Base-by-base conservation (phyloP, 2,113 vertebrate species). In the Baryphthengus martii region DNA sequence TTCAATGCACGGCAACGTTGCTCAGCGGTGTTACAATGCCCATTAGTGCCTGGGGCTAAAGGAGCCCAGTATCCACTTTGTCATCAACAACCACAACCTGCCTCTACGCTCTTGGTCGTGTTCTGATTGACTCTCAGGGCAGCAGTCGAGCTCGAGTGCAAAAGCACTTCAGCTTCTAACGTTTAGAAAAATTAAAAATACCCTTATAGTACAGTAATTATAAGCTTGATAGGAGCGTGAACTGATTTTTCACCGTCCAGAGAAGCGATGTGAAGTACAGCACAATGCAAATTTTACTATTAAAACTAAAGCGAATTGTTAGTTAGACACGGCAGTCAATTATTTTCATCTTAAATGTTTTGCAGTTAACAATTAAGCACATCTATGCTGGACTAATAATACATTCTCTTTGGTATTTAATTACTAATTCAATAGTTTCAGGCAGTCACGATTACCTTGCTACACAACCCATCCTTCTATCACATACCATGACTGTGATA, bases 101-200 rank as follows among this genome's bases (percentile, higher is more conserved):
- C 61, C 68, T 75, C 83, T 55, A 11, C 26, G 33, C 50, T 23
- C 87, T 58, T 23, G 47, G 35, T 56, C 15, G 0, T 16, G 77
- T 8, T 39, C 56, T 47, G 62, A 91, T 1, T 21, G 78, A 70
- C 87, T 91, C 79, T 55, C 23, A 71, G 0, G 3, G 71, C 78
- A 86, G 74, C 73, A 85, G 39, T 23, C 77, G 45, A 53, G 67
- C 79, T 65, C 31, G 14, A 72, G 31, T 5, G 18, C 13, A 86
- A 93, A 94, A 92, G 65, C 88, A 72, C 76, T 96, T 81, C 75
- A 86, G 86, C 68, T 71, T 86, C 61, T 81, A 88, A 71, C 83
- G 44, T 49, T 52, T 13, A 83, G 47, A 80, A 90, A 79, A 93
- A 93, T 35, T 83, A 74, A 84, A 93, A 85, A 70, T n/a, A 88